Evolutionary conservation across 2,113 vertebrate species (phyloP).

Genomic region (Murina feae): DNA sequence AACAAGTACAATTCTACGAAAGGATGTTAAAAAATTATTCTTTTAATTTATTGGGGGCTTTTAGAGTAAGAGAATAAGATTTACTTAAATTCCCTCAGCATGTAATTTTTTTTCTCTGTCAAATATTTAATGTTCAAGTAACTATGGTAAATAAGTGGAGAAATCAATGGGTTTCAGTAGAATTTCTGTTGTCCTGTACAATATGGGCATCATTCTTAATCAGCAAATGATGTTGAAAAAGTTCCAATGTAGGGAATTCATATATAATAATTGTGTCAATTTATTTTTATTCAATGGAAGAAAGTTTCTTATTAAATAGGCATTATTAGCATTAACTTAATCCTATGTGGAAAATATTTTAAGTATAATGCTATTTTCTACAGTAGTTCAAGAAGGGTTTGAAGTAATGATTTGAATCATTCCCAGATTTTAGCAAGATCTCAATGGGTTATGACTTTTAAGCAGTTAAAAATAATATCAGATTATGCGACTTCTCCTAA

Average conservation of each 20-base stretch:
- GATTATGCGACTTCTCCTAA: conserved; percentile 7
- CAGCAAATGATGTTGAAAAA: conserved; percentile 24
- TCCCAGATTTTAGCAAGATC: not conserved
- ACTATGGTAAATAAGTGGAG: not conserved
- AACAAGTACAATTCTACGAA: not conserved
- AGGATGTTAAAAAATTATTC: not conserved
- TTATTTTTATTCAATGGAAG: conserved; percentile 25
- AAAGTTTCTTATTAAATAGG: conserved; percentile 27
- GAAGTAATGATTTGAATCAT: not conserved
- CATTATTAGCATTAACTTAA: conserved; percentile 38
- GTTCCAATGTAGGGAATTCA: not conserved
- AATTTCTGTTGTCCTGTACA: conserved; percentile 12
- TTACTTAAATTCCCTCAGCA: not conserved
- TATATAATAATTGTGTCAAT: not conserved
- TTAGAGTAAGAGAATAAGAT: not conserved
- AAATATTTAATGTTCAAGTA: conserved; percentile 29
- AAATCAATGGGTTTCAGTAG: not conserved
- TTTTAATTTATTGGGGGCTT: not conserved
- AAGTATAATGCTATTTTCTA: conserved; percentile 14
- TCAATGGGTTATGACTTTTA: conserved; percentile 17
- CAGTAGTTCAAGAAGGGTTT: conserved; percentile 3
- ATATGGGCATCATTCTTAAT: conserved; percentile 3
- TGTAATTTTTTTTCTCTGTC: conserved; percentile 15
- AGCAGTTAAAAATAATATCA: conserved; percentile 18
- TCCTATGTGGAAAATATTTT: not conserved